Evolutionary conservation across 2,888 invertebrate genomes (phyloP).

Genomic region (Ceramica pisi): DNA sequence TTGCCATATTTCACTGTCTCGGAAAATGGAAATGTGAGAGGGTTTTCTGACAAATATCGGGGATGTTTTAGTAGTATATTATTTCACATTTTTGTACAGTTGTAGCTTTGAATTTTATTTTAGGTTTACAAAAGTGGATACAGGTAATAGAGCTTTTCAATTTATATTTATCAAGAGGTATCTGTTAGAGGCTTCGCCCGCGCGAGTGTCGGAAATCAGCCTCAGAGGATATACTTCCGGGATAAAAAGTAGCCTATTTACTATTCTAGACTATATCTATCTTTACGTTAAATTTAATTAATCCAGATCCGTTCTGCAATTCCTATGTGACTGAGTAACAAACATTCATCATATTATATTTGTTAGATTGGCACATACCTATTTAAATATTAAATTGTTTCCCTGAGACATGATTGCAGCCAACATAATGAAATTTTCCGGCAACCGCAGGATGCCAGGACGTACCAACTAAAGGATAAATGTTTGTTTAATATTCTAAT

Average conservation of each 20-base stretch:
- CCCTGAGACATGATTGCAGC: conserved; percentile 9
- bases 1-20: neutral
- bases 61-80: neutral
- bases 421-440: conserved; percentile 27
- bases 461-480: conserved; percentile 9
- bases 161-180: too few species aligned
- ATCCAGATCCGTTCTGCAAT: too few species aligned
- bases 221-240: too few species aligned
- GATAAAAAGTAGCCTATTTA: too few species aligned
- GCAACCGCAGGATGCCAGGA: conserved; percentile 11
- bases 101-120: neutral
- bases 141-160: too few species aligned
- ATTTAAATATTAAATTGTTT: conserved; percentile 20
- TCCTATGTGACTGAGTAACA: too few species aligned
- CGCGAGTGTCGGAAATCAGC: too few species aligned
- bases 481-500: neutral
- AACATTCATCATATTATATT: neutral
- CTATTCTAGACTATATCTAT: too few species aligned
- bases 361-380: neutral
- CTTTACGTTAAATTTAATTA: too few species aligned
- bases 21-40: neutral
- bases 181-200: too few species aligned
- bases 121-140: too few species aligned
- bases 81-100: neutral
- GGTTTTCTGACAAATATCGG: neutral